Evolutionary conservation across 92 coral and sea anemone genomes (phyloP), one percentile per base, ranked within the genome.

Genomic region (Epizoanthus rinbou): DNA sequence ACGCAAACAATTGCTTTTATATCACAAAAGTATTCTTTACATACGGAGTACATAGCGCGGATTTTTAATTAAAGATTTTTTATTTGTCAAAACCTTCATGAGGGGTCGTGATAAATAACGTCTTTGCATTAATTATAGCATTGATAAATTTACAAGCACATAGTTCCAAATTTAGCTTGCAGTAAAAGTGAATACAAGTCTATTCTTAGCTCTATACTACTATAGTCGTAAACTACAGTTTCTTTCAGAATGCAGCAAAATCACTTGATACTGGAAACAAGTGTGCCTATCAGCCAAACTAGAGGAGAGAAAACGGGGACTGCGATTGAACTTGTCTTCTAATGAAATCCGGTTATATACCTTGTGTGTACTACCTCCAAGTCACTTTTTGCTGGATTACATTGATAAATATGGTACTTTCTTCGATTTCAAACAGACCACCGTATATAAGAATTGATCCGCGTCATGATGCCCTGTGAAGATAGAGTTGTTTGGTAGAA

Each of bases 1-100:
- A 76, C 75, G 91, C 85, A 88, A 92, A 92, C 96, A 92, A 90
- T 92, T 86, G 91, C 76, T 80, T 86, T 89, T 85, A 89, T 57
- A 79, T 79, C 70, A 84, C 87, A 91, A 89, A 87, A 89, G 91
- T 89, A 86, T 81, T 87, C 90, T 88, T 87, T 86, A 85, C 93
- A 92, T 89, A 92, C 84, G 87, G 74, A 92, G 69, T 87, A 85
- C 93, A 84, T 88, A 73, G 76, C 85, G 86, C 80, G 81, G 88
- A 87, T 90, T 91, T 84, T 92, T 92, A 85, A 92, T 90, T 92
- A 90, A 92, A 89, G 82, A 86, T 76, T 79, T 80, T 74, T 58
- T 93, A 85, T 88, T 92, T 92, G 93, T 90, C 92, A 90, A 83
- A 88, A 64, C n/a, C 85, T 67, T 67, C 64, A 67, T 22, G 56